Percentiles rank a stretch among this genome's conserved stretches.
phyloP scores from a whole-genome alignment of 64 coral and sea anemone genomes.

The Actinia equina region DNA sequence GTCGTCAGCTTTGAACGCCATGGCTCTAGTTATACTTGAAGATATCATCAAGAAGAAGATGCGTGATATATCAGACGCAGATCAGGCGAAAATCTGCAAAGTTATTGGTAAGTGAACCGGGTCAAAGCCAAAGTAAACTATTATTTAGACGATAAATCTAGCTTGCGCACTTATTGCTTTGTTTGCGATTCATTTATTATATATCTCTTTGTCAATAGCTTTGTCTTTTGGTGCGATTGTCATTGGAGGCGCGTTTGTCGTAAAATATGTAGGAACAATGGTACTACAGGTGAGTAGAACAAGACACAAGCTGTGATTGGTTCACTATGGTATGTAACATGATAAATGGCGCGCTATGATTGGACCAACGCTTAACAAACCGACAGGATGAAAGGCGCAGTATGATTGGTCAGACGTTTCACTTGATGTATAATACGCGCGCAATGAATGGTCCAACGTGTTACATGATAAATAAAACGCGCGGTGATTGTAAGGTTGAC shows the following conservation, averaged over 20 bases:
- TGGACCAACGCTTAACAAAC: too few relatives aligned
- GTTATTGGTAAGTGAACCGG: conserved; percentile 43
- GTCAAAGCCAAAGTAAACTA: too few relatives aligned
- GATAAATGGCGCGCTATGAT: too few relatives aligned
- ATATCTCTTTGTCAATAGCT: conserved; percentile 27
- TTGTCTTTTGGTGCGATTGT: conserved; percentile 61
- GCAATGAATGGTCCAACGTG: too few relatives aligned
- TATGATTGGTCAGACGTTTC: too few relatives aligned
- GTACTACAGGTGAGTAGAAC: conserved; percentile 61
- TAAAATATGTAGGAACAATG: conserved; percentile 84
- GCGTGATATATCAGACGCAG: conserved; percentile 47
- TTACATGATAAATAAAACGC: too few relatives aligned
- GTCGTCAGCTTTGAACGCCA: conserved; percentile 72
- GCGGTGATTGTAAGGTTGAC: too few relatives aligned
- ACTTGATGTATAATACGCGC: too few relatives aligned
- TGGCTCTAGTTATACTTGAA: conserved; percentile 60
- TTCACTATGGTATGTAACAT: not conserved
- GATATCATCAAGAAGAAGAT: conserved; percentile 74
- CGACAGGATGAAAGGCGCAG: too few relatives aligned
- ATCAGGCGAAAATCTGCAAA: conserved; percentile 78
- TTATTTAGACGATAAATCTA: too few relatives aligned
- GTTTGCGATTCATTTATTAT: not conserved
- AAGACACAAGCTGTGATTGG: not conserved
- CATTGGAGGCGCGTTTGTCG: conserved; percentile 72
- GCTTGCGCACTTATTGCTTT: not conserved